Evolutionary conservation across 30 jellyfish, hydroid and myxozoan species (phyloP), one percentile per base, ranked within the genome.

Genomic region (Aurelia aurita): DNA sequence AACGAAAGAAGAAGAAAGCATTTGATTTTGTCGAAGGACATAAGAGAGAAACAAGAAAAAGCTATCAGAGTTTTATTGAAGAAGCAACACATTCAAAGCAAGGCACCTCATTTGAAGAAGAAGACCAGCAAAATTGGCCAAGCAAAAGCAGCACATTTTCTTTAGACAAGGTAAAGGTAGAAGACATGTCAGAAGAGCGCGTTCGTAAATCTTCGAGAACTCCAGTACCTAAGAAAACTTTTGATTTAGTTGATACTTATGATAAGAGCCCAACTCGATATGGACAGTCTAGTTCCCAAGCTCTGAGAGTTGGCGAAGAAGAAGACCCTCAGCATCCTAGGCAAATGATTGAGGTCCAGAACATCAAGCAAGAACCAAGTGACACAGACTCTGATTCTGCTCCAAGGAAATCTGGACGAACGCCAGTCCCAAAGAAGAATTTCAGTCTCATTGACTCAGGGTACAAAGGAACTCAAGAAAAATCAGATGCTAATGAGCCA

Each of bases 11-110:
- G 34, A 82, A 60, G 75, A 88, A 79, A 32, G 55, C 55, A 3
- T 89, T 64, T 54, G 89, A 90, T 29, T 91, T 58, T 61, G 89
- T 58, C 23, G 98, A 93, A 70, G 98, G 98, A 21, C 96, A 93
- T 77, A 87, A 70, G 80, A 97, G 98, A 60, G 98, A 93, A 70
- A 93, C 98, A 34, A 90, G 98, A 58, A 93, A 93, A 51, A 93
- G 98, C 72, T 93, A 93, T 60, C 96, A 87, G 55, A 81, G 61
- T 44, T 93, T 78, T 53, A 53, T 93, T 29, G 95, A 87, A 62
- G 85, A 85, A 20, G 79, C 72, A 20, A 53, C 83, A 10, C 22
- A 85, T 21, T 18, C 79, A 25, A 74, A 43, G 64, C 43, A 16
- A 15, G 34, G 45, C 18, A 18, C 84, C 27, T n/a, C 68, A 22